Evolutionary conservation across 2,797 vertebrate genomes (phyloP), one percentile per base, ranked within the genome.

Genomic region (Onychomys arenicola): DNA sequence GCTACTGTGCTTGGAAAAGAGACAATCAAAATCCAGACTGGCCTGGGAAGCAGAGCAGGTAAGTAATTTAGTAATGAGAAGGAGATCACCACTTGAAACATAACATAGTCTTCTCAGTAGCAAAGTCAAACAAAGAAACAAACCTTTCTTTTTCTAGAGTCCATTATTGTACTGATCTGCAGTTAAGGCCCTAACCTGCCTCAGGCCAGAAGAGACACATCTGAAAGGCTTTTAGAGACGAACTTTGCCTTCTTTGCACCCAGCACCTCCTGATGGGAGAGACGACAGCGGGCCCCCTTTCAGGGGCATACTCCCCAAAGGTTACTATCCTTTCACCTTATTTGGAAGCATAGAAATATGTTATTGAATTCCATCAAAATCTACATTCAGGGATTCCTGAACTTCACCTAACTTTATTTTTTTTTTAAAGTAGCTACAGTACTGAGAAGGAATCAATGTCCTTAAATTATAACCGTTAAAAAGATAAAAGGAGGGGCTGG

Each of bases 1-100:
- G 91, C 93, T 14, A 57, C 75, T 91, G 63, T 61, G 85, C 95
- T 97, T 57, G 81, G 97, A 98, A 96, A 96, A 94, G 96, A 97
- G 65, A 97, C 97, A 98, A 98, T 96, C 97, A 98, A 98, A 97
- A 98, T 97, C 97, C 97, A 96, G 93, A 98, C 96, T 89, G 97
- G 97, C 89, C 93, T 95, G 90, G 96, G 94, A 96, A 97, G 98
- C 76, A 97, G 95, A 67, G 86, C 83, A 19, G 59, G 97, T 88
- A 97, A 97, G 98, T 96, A 96, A 96, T 95, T 98, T 90, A 89
- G 69, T 85, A 6, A 97, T 96, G 97, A 97, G 94, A 90, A 95
- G 86, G 88, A 95, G 96, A 78, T 83, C 91, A 89, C 80, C 52
- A 67, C 89, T 94, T 92, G 97, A 98, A 98, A 98, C 67, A 14